Conservation (phyloP, 2,797 vertebrate genomes). For the Scyliorhinus canicula region DNA sequence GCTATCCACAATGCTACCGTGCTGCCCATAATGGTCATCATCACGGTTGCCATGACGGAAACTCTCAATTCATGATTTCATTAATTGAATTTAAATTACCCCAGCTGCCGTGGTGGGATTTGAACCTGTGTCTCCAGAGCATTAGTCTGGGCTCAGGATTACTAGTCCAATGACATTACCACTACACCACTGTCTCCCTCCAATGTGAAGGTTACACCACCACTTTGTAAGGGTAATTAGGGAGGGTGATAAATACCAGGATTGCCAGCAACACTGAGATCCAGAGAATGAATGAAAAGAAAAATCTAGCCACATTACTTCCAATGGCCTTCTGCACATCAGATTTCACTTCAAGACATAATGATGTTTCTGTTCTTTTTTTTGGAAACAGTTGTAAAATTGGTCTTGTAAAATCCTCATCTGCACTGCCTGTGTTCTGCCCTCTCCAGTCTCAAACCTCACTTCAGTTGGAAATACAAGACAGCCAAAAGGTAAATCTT, state of each 20-base stretch:
- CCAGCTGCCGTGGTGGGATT: no score
- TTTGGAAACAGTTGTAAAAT: constrained; percentile 17
- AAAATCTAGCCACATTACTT: not conserved
- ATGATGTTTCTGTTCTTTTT: not conserved
- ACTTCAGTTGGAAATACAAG: constrained; percentile 17
- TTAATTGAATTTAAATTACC: no score
- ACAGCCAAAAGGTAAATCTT: constrained; percentile 10
- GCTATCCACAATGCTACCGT: no score
- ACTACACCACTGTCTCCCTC: no score
- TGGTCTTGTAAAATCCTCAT: not conserved
- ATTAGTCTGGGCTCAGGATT: no score
- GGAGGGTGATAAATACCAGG: not conserved
- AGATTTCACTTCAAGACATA: no score
- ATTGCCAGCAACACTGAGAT: no score
- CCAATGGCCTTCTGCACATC: not conserved
- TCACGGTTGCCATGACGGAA: no score
- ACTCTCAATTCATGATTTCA: no score
- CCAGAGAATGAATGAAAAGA: not conserved
- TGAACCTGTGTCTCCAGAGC: no score
- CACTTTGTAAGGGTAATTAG: not conserved
- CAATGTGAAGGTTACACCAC: not conserved
- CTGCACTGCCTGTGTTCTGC: not conserved
- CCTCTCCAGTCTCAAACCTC: not conserved
- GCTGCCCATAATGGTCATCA: no score
- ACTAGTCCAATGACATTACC: no score